A percentile compares a stretch with the other conserved stretches of the same genome.
Evolutionary conservation across 2,888 invertebrate species (phyloP).

Genomic region (Thysanoteuthis rhombus): DNA sequence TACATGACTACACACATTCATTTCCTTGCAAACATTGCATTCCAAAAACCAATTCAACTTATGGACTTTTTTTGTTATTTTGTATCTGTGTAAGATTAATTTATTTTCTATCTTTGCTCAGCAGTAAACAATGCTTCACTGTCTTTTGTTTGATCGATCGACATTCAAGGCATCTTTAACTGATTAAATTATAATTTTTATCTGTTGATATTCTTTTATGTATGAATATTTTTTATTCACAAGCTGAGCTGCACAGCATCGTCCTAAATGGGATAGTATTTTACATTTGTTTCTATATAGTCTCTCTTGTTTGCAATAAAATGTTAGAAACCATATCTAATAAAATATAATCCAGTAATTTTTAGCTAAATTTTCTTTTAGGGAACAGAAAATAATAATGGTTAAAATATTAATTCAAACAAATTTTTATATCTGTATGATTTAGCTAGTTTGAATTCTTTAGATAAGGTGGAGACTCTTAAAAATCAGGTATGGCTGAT

Average conservation of each 20-base stretch:
- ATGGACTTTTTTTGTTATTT: neutral
- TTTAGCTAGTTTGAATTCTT: neutral
- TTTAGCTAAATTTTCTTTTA: too few relatives aligned
- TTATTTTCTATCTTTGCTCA: neutral
- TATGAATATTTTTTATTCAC: too few relatives aligned
- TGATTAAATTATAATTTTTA: constrained; percentile 12
- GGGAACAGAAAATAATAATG: too few relatives aligned
- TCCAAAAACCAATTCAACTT: neutral
- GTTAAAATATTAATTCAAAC: too few relatives aligned
- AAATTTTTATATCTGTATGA: too few relatives aligned
- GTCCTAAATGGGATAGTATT: too few relatives aligned
- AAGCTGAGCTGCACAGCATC: too few relatives aligned
- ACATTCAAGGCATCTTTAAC: neutral
- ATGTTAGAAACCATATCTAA: too few relatives aligned
- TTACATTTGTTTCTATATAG: too few relatives aligned
- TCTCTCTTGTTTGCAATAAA: too few relatives aligned
- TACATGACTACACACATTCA: neutral
- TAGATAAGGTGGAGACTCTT: neutral
- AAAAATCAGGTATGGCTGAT: neutral
- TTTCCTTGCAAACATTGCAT: neutral
- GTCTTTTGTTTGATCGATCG: neutral
- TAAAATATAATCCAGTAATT: too few relatives aligned
- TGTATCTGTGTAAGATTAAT: neutral
- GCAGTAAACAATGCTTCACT: neutral
- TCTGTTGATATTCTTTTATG: neutral